Evolutionary conservation across 2,797 vertebrate genomes (phyloP), one percentile per base, ranked within the genome.

Genomic region (Sebastiscus albofasciatus): DNA sequence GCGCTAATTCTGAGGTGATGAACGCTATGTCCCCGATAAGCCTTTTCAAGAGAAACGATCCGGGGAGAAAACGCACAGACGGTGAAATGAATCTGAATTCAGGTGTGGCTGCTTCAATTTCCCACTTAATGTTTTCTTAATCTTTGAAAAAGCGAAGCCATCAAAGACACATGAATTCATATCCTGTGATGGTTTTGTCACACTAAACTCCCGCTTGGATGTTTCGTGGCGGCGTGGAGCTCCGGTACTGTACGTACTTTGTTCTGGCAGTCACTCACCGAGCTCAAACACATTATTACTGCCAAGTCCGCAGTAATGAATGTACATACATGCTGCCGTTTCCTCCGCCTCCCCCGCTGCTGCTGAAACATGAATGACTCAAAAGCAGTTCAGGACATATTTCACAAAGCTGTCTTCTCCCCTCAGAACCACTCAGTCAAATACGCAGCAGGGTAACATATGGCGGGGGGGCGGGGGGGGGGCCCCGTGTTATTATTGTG

Each of bases 21-120:
- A 97, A 96, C 93, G 95, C 96, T 96, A 93, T 74, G 82, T 90
- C 94, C 95, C 93, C 91, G 91, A 95, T 95, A 95, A 93, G 90
- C 91, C 83, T 66, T 93, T 93, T 86, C 87, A 92, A 82, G 76
- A 81, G 60, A 88, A 88, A 55, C 67, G 77, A 75, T 78, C 77
- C 83, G 42, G 11, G 61, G 36, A 84, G 58, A 65, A 72, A 91
- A 77, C 85, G 87, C 93, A 76, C 49, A 0, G 42, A 36, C 31
- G 65, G 54, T 39, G 67, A 83, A 81, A 81, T 62, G 8, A 79
- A 81, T 81, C 46, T 2, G 31, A 33, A 69, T 27, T 72, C 69
- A 72, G 71, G 62, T 73, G 70, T 6, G 59, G 46, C 26, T 59
- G 39, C 75, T 75, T 77, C 49, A 22, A 1, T 16, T 70, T 72